A percentile compares a stretch with the other conserved stretches of the same genome.
phyloP scores from a whole-genome alignment of 2,888 invertebrate species.

The Subacronicta megacephala region DNA sequence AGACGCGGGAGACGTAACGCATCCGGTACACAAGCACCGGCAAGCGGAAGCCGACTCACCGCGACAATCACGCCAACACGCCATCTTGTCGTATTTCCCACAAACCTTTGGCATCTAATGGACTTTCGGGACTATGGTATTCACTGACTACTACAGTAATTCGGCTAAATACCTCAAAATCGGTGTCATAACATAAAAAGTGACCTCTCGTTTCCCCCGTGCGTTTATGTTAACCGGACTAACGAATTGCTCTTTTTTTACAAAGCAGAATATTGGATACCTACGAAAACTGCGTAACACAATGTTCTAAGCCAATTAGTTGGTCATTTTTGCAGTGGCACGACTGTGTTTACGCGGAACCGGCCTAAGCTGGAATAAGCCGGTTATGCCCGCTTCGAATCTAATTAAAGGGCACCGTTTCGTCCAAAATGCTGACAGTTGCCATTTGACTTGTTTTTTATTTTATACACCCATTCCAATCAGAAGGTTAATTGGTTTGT shows the following conservation, averaged over 20 bases:
- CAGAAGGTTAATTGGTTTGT: constrained; percentile 79
- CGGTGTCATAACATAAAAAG: constrained; percentile 22
- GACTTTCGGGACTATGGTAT: constrained; percentile 55
- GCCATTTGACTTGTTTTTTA: constrained; percentile 79
- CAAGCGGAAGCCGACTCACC: constrained; percentile 71
- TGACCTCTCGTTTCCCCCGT: constrained; percentile 27
- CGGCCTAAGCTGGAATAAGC: constrained; percentile 86
- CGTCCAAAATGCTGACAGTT: constrained; percentile 85
- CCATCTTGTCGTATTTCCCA: constrained; percentile 65
- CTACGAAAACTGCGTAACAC: constrained; percentile 82
- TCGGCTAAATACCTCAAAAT: constrained; percentile 43
- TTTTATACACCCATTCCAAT: constrained; percentile 73
- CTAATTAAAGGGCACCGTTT: constrained; percentile 87
- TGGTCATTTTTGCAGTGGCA: constrained; percentile 86
- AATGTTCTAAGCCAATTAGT: constrained; percentile 88
- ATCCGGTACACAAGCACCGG: constrained; percentile 75
- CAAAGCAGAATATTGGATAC: constrained; percentile 82
- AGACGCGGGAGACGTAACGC: constrained; percentile 67
- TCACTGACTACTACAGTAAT: constrained; percentile 51
- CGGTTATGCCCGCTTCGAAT: constrained; percentile 86
- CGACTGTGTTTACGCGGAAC: constrained; percentile 76
- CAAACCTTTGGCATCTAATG: constrained; percentile 66
- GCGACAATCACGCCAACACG: constrained; percentile 70
- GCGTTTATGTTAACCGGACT: constrained; percentile 54
- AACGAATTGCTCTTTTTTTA: constrained; percentile 65